Conservation (phyloP, 2,797 vertebrate genomes). For the Sebastes taczanowskii region DNA sequence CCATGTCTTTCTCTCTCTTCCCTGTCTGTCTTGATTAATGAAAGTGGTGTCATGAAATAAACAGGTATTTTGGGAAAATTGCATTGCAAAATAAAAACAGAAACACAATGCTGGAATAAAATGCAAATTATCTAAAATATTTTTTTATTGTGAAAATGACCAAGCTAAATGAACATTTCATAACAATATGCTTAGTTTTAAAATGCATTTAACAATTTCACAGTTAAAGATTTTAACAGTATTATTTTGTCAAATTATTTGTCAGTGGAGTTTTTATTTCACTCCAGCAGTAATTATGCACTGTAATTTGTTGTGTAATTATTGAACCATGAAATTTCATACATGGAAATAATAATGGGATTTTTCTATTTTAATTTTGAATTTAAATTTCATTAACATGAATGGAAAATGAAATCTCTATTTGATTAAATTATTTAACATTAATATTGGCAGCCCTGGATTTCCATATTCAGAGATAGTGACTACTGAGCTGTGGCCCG, state of each 20-base stretch:
- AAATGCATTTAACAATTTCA: background rate
- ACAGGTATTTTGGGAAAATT: background rate
- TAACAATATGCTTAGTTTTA: background rate
- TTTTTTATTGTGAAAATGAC: background rate
- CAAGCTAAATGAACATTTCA: background rate
- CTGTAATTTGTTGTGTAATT: background rate
- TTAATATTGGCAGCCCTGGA: background rate
- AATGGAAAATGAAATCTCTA: background rate
- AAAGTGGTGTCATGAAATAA: background rate
- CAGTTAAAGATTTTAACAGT: background rate
- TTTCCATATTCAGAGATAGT: background rate
- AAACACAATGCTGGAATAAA: background rate
- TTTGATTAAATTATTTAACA: background rate
- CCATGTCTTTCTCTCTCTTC: background rate
- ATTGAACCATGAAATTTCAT: background rate
- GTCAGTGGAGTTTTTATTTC: background rate
- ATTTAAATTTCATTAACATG: background rate
- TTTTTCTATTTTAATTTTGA: background rate
- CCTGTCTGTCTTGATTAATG: rapidly evolving
- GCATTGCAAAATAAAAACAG: background rate
- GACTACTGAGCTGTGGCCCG: background rate
- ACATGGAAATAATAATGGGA: rapidly evolving
- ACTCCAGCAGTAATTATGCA: background rate
- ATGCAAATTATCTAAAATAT: too few relatives aligned
- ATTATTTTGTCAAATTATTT: background rate